Evolutionary conservation across 1,140 invertebrate species (phyloP).

Genomic region (Lordiphosa stackelbergi): DNA sequence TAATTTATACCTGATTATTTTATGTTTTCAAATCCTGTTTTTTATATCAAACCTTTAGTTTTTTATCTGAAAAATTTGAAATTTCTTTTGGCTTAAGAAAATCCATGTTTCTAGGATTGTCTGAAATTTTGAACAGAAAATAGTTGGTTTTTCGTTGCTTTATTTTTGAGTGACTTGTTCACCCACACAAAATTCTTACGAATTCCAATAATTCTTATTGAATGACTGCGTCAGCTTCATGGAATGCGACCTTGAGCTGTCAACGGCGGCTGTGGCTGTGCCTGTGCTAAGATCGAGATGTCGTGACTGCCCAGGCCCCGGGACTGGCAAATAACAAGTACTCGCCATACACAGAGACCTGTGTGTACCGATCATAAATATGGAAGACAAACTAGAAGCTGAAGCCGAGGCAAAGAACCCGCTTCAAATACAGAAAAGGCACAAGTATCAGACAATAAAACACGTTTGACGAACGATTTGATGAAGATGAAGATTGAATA

Average conservation of each 20-base stretch:
- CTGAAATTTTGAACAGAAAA: too few species aligned
- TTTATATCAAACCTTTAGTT: too few species aligned
- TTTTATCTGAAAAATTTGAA: too few species aligned
- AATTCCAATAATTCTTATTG: slow-evolving; percentile 45
- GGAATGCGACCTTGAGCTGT: slow-evolving; percentile 57
- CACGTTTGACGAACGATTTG: slow-evolving; percentile 50
- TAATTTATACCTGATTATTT: too few species aligned
- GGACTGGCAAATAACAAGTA: slow-evolving; percentile 17
- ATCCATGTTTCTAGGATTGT: too few species aligned
- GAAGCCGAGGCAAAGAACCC: slow-evolving; percentile 5
- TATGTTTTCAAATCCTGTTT: too few species aligned
- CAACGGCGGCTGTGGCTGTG: slow-evolving; percentile 15
- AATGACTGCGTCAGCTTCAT: slow-evolving; percentile 43
- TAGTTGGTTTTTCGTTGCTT: too few species aligned
- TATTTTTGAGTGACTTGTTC: too few species aligned
- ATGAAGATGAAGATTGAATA: slow-evolving; percentile 58
- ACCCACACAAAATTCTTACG: too few species aligned
- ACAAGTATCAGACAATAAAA: slow-evolving; percentile 44
- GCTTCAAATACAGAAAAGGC: slow-evolving; percentile 26
- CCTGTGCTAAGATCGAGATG: slow-evolving; percentile 21
- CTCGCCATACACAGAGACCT: neutral
- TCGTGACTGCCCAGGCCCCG: slow-evolving; percentile 39
- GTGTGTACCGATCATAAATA: slow-evolving; percentile 4
- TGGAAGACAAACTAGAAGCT: slow-evolving; percentile 3
- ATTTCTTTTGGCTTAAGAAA: too few species aligned